phyloP scores from a whole-genome alignment of 2,797 vertebrate genomes.

The Sarcophilus harrisii region DNA sequence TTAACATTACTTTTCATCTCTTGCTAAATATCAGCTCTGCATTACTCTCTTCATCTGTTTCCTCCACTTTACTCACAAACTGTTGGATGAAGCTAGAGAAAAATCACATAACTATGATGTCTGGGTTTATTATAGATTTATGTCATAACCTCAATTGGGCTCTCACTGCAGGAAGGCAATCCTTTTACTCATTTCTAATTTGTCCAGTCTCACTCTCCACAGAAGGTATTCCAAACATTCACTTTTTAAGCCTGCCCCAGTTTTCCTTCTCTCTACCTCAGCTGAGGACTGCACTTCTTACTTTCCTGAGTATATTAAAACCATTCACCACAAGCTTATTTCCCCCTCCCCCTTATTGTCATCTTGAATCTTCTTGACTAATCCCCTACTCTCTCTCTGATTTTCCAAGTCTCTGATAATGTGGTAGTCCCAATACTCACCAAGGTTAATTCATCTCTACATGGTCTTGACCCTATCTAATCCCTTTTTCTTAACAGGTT shows the following conservation, averaged over 20 bases:
- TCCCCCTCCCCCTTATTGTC: background rate
- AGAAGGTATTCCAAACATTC: background rate
- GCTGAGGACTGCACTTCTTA: background rate
- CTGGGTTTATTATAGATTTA: background rate
- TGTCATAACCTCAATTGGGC: background rate
- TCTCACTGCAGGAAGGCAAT: background rate
- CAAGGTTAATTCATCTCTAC: background rate
- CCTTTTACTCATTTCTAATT: background rate
- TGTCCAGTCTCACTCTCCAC: background rate
- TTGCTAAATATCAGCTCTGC: background rate
- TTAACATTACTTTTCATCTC: background rate
- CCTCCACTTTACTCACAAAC: background rate
- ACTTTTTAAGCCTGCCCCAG: background rate
- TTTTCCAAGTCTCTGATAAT: background rate
- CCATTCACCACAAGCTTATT: background rate
- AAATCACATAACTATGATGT: background rate
- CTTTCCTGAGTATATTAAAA: background rate
- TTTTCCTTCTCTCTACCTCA: background rate
- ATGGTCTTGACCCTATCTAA: background rate
- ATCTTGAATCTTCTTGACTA: background rate
- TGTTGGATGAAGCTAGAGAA: background rate
- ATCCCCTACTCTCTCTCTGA: background rate
- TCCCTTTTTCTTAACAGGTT: background rate
- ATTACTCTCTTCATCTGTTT: background rate
- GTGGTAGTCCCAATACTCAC: background rate